phyloP scores from a whole-genome alignment of 2,888 invertebrate genomes.

The Flexamia atlantica region DNA sequence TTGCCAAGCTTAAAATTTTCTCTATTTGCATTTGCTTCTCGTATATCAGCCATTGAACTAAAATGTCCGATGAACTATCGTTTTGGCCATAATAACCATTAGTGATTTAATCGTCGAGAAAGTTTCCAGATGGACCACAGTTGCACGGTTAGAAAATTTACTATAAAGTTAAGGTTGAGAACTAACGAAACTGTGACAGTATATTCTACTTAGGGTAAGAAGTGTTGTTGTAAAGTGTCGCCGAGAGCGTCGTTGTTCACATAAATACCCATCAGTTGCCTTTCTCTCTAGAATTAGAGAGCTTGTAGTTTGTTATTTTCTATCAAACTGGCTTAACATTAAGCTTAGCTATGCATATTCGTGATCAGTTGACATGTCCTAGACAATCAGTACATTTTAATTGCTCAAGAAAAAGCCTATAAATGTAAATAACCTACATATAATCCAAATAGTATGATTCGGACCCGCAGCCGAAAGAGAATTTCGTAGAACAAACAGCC shows the following conservation, averaged over 20 bases:
- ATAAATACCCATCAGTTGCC: conserved; percentile 15
- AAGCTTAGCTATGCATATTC: not conserved
- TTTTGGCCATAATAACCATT: no score
- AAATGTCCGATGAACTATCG: no score
- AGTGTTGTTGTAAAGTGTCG: conserved; percentile 5
- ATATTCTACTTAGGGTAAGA: conserved; percentile 9
- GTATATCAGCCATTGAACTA: no score
- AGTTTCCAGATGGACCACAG: not conserved
- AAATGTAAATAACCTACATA: no score
- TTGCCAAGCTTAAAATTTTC: no score
- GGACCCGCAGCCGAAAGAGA: no score
- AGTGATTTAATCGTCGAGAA: no score
- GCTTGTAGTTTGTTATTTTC: not conserved
- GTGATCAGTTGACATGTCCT: no score
- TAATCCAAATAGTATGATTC: no score
- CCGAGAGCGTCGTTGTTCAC: conserved; percentile 3
- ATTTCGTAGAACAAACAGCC: no score
- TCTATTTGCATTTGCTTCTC: no score
- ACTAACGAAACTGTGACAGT: not conserved
- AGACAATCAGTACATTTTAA: not conserved
- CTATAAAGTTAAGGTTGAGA: not conserved
- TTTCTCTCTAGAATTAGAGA: not conserved
- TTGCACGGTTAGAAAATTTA: not conserved
- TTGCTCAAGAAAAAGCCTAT: no score
- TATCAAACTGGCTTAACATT: not conserved